Evolutionary conservation across 2,797 vertebrate species (phyloP), one percentile per base, ranked within the genome.

Genomic region (Enteromius afrohamiltoni): DNA sequence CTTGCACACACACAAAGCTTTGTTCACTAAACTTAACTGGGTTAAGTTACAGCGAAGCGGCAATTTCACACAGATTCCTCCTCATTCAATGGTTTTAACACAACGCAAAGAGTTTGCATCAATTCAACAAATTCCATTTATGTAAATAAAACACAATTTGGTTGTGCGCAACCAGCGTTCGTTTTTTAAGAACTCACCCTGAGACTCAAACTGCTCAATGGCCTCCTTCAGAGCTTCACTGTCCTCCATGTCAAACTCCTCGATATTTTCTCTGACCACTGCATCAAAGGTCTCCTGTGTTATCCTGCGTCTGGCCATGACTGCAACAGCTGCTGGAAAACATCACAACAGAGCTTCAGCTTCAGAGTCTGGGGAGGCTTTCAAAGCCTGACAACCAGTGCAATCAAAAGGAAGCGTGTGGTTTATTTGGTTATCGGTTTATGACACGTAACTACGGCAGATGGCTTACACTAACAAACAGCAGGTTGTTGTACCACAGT

Each of bases 261-360:
- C 92, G 1, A 98, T 95, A 88, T 99, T 99, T 83, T 99, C 98
- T 37, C 89, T 94, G 51, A 99, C 96, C 0, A 94, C 96, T 0
- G 95, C 95, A 19, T 99, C 97, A 47, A 99, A 99, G 0, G 97
- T 99, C 51, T 99, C 97, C 91, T 99, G 98, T 0, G 96, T 94
- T 82, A 99, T 96, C 85, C 95, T 95, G 70, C 91, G 96, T 29
- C 91, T 93, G 0, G 96, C 94, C 97, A 99, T 99, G 42, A 87
- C 55, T 86, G 19, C 42, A 65, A 10, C 23, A 16, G 16, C 45
- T 53, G 40, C 49, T 29, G 40, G 2, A 1, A 49, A 64, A 75
- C 37, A 70, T 5, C 42, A 74, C 16, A 68, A 0, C n/a, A 40
- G 0, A 31, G 53, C 16, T 21, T 34, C 45, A 31, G 29, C 1